These are phyloP conservation scores for Empis livida DNA, from an alignment of 2,888 invertebrate genomes.

Conservation along the genomic window DNA sequence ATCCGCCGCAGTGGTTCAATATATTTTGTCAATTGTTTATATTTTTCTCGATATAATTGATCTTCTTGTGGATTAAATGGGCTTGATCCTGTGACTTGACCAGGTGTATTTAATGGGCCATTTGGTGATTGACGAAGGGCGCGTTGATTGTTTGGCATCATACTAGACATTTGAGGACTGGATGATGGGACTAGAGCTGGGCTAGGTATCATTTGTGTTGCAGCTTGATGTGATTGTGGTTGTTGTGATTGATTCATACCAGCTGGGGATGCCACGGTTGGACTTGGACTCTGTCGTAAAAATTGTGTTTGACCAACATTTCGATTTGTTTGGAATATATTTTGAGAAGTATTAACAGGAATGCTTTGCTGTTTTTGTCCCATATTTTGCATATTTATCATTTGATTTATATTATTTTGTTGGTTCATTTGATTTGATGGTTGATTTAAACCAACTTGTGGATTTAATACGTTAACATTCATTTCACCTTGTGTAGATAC, in stretches of 20 bases:
- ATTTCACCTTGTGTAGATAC: too few species aligned
- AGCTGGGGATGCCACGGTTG: constrained; percentile 59
- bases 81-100: constrained; percentile 42
- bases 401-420: constrained; percentile 22
- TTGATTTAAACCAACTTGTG: too few species aligned
- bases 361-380: constrained; percentile 20
- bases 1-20: constrained; percentile 84
- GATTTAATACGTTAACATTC: too few species aligned
- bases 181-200: constrained; percentile 56
- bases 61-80: constrained; percentile 65
- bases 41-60: constrained; percentile 84
- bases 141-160: constrained; percentile 40
- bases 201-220: constrained; percentile 52
- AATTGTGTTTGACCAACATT: constrained; percentile 63
- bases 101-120: constrained; percentile 70
- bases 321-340: constrained; percentile 41
- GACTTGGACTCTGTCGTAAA: constrained; percentile 66
- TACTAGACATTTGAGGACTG: constrained; percentile 50
- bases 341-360: constrained; percentile 34
- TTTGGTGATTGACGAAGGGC: constrained; percentile 68
- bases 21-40: constrained; percentile 83
- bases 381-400: constrained; percentile 31
- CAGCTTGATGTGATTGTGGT: constrained; percentile 31
- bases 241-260: constrained; percentile 30
- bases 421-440: background rate